A percentile compares a stretch with the other conserved stretches of the same genome.
These are phyloP conservation scores for Acromyrmex echinatior DNA, from an alignment of 1,140 invertebrate species.

Conservation along the genomic window DNA sequence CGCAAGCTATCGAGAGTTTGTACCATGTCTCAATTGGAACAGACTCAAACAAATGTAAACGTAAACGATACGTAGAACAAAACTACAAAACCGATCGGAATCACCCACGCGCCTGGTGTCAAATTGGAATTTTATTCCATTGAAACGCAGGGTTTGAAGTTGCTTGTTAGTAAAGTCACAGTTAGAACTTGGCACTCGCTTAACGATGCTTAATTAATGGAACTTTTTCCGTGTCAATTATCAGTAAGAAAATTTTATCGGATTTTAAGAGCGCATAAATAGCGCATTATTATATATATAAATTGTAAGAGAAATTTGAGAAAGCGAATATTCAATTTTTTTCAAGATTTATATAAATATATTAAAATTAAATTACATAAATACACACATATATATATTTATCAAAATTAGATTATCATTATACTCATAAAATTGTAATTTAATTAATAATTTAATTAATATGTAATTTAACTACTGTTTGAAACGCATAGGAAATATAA, in stretches of 20 bases:
- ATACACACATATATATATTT: too few relatives aligned
- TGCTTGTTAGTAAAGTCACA: conserved; percentile 29
- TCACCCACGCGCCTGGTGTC: conserved; percentile 24
- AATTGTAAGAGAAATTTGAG: not conserved
- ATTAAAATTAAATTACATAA: too few relatives aligned
- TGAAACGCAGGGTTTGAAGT: conserved; percentile 26
- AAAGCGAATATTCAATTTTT: not conserved
- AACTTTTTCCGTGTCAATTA: conserved; percentile 48
- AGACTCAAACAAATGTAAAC: conserved; percentile 46
- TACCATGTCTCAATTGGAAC: conserved; percentile 50
- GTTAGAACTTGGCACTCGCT: conserved; percentile 35
- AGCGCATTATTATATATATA: too few relatives aligned
- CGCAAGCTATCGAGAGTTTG: conserved; percentile 29
- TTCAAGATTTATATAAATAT: not conserved
- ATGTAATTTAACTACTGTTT: too few relatives aligned
- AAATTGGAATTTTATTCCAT: conserved; percentile 55
- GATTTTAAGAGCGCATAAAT: too few relatives aligned
- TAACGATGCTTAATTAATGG: conserved; percentile 41
- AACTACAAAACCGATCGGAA: conserved; percentile 38
- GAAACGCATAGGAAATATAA: too few relatives aligned
- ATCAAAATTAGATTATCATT: too few relatives aligned
- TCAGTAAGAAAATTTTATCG: conserved; percentile 38
- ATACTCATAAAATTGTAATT: too few relatives aligned
- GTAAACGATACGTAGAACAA: conserved; percentile 49
- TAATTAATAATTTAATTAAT: too few relatives aligned